Base-by-base conservation (phyloP, 2,113 vertebrate species). In the Mandrillus leucophaeus region DNA sequence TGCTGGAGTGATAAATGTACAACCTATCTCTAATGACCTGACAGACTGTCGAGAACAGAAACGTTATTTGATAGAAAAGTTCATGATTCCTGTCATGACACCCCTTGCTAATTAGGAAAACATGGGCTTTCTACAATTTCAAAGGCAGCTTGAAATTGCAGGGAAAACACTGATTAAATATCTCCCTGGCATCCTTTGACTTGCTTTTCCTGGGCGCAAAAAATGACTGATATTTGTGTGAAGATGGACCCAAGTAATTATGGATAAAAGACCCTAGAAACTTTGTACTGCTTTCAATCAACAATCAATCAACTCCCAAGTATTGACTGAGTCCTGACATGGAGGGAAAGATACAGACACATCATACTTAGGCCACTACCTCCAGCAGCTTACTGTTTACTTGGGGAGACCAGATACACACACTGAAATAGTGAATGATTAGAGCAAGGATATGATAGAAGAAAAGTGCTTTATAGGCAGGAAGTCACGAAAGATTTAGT, bases 51-150 rank as follows among this genome's bases (percentile, higher is more conserved):
- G 93, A 90, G 83, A 95, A 96, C 35, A 93, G 68, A 94, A 97
- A 92, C 6, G 8, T 35, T 85, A 68, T 94, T 97, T 96, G 82
- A 93, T 88, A 68, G 83, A 97, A 96, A 97, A 96, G 48, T 93
- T 97, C 52, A 80, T 82, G 59, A 95, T 95, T 96, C 13, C 30
- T 86, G 43, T 89, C 85, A 84, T 88, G 78, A 82, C 72, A 83
- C 27, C 61, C 86, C 93, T 38, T 93, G 76, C 35, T 97, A 97
- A 96, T 96, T 96, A 97, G 90, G 83, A 84, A 98, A 98, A 92
- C 50, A 93, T 59, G 76, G 12, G 8, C 84, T 96, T 97, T 87
- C 76, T 59, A 40, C 43, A 93, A 95, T 96, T 90, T 82, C 95
- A 57, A 85, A 10, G 48, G 72, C 80, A 95, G 40, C 78, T 81